Base-by-base conservation (phyloP, 1,140 invertebrate genomes). In the Drosophila sp. region DNA sequence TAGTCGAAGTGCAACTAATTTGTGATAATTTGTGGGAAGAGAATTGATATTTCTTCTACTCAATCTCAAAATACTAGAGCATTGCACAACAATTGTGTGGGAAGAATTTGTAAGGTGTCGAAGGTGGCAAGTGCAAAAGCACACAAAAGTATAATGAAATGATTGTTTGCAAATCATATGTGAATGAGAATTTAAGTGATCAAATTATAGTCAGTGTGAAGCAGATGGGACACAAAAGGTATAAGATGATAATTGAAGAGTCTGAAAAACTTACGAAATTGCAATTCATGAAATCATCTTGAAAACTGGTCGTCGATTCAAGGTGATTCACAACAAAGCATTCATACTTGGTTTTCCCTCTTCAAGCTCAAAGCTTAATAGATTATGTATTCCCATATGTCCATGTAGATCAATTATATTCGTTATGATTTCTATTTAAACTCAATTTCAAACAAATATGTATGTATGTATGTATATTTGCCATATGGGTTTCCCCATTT, bases 21-120 rank as follows among this genome's bases (percentile, higher is more conserved):
- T 87, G 82, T 79, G 82, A 87, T 87, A 87, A 87, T 87, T 86
- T 87, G 83, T 87, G 83, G 83, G 84, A 87, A 86, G 76, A 38
- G 57, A 66, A 60, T 62, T 60, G 68, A 30, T 56, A 70, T 6
- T 66, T 69, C 54, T 47, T 33, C 61, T 38, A 2, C 11, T 38
- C 35, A 38, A 10, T 11, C 70, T 44, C 58, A 55, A 47, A 3
- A 23, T 50, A 76, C 72, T 60, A 64, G 72, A 38, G 66, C 17
- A 44, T 17, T 17, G 35, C 35, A 38, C 3, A 11, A 8, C 66
- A 76, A 41, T 64, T 76, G 72, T 75, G 72, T 76, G 73, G 73
- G 73, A 76, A 76, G 66, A 60, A 60, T 60, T 76, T 72, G 38
- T 35, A 58, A 58, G 33, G 56, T 58, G 56, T 58, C 33, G 56